Conservation (phyloP, 2,888 invertebrate species). For the Chymomyza fuscimana region DNA sequence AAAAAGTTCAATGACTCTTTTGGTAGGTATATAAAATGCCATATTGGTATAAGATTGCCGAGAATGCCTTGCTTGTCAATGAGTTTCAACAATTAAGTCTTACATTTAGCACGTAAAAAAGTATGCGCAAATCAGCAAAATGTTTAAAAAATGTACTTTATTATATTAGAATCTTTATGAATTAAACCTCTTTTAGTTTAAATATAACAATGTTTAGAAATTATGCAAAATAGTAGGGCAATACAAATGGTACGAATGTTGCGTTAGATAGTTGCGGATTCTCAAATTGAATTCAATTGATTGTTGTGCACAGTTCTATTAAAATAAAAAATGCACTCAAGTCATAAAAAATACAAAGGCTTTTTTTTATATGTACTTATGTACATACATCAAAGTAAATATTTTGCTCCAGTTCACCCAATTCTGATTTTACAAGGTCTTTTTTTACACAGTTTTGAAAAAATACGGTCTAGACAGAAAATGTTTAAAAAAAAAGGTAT, state of each 20-base stretch:
- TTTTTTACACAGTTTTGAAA: too few relatives aligned
- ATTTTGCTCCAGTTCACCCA: too few relatives aligned
- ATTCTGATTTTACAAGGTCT: too few relatives aligned
- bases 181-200: background rate
- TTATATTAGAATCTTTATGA: background rate
- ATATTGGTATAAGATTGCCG: background rate
- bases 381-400: too few relatives aligned
- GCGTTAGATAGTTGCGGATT: background rate
- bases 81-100: background rate
- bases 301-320: background rate
- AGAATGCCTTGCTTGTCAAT: background rate
- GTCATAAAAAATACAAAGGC: background rate
- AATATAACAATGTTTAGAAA: background rate
- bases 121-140: background rate
- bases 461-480: too few relatives aligned
- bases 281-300: slow-evolving; percentile 7
- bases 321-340: background rate
- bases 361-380: background rate
- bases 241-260: background rate
- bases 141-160: background rate
- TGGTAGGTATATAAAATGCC: background rate
- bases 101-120: background rate
- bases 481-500: too few relatives aligned
- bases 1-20: slow-evolving; percentile 8
- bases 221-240: background rate